Evolutionary conservation across 2,113 vertebrate species (phyloP), one percentile per base, ranked within the genome.

Genomic region (Delphinapterus leucas): DNA sequence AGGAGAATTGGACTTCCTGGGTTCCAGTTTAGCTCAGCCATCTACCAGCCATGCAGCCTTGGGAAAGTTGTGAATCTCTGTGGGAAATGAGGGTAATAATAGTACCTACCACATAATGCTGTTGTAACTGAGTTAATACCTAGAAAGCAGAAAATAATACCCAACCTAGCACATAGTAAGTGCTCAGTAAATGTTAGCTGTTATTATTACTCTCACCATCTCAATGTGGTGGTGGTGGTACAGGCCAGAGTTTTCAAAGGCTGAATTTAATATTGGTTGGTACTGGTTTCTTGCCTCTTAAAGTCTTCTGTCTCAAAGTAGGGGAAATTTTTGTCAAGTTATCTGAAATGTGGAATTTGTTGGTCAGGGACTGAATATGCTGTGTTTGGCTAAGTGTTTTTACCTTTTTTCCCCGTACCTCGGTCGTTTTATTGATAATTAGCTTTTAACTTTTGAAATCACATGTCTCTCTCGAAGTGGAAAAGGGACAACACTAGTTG

Each of bases 401-500:
- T 90, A 61, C 18, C 38, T 68, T 93, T 82, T 55, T 25, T 12
- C 49, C 33, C 33, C 1, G 0, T 82, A 63, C 26, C 38, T 41
- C 2, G 1, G 13, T 93, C 58, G 47, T 95, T 73, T 89, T 93
- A 73, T 38, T 71, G 36, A 89, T 71, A 36, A 77, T 80, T 80
- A 68, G 36, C 28, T 76, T 90, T 93, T 88, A 80, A 88, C 76
- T 33, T 87, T 90, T 93, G 41, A 82, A 82, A 76, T 60, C n/a
- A 25, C 41, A 41, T 44, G 1, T 70, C 41, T 81, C 47, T n/a
- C 38, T 81, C 41, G 31, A 90, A 31, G 7, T 81, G 76, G 13
- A 79, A 65, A 82, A 93, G 21, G 41, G 20, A 41, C 49, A 86
- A 41, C 31, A 71, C 28, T 21, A 65, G 58, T 14, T 61, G 41